Evolutionary conservation across 1,140 invertebrate genomes (phyloP).

Genomic region (Anthonomus grandis): DNA sequence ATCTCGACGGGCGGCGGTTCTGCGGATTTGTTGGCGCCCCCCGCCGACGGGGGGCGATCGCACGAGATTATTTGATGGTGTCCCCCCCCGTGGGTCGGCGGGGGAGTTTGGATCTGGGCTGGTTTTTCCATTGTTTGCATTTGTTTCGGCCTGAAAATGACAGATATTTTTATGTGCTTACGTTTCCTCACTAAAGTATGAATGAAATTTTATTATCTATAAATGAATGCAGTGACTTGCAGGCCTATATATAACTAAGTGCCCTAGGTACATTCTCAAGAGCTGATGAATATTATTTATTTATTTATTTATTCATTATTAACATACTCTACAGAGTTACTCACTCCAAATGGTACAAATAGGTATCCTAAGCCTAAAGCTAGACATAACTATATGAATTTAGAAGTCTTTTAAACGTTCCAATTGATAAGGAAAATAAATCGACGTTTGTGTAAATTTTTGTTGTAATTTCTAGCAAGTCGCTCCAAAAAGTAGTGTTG

Average conservation of each 20-base stretch:
- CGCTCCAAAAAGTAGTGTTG: too few relatives aligned
- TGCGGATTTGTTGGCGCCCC: background rate
- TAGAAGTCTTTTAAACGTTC: too few relatives aligned
- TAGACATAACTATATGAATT: too few relatives aligned
- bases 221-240: background rate
- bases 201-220: background rate
- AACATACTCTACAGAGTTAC: background rate
- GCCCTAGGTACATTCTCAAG: background rate
- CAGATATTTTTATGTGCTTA: background rate
- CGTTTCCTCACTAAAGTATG: too few relatives aligned
- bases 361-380: too few relatives aligned
- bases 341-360: too few relatives aligned
- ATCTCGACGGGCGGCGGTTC: constrained; percentile 44
- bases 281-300: background rate
- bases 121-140: constrained; percentile 16
- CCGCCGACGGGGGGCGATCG: constrained; percentile 3
- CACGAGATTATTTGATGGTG: background rate
- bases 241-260: background rate
- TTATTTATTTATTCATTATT: background rate
- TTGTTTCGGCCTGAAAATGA: background rate
- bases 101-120: background rate
- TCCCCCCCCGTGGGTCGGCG: background rate
- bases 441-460: too few relatives aligned
- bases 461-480: too few relatives aligned
- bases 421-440: too few relatives aligned